Percentiles rank a stretch among this genome's conserved stretches.
Evolutionary conservation across 1,140 invertebrate species (phyloP).

Genomic region (Eumeta japonica): DNA sequence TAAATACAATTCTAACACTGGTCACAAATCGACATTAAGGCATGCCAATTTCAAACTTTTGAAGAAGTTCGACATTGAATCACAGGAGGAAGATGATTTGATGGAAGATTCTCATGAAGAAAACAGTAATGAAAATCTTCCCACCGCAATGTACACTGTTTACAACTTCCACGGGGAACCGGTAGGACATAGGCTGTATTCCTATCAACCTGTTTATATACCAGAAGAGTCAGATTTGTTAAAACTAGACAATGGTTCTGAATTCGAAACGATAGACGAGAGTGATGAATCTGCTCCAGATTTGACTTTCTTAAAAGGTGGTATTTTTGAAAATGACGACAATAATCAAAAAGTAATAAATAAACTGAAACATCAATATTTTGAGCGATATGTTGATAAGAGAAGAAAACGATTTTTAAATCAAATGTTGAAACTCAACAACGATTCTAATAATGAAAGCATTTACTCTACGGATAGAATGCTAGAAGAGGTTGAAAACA

Average conservation of each 20-base stretch:
- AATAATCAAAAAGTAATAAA: constrained; percentile 31
- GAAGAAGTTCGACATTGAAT: constrained; percentile 43
- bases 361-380: constrained; percentile 47
- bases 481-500: too few species aligned
- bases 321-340: constrained; percentile 29
- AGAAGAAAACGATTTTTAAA: constrained; percentile 41
- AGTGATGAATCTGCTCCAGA: constrained; percentile 25
- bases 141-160: constrained; percentile 47
- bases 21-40: constrained; percentile 37
- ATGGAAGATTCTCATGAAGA: constrained; percentile 18
- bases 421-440: constrained; percentile 11
- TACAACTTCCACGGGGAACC: constrained; percentile 49
- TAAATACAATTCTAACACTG: constrained; percentile 39
- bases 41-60: constrained; percentile 49
- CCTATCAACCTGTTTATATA: constrained; percentile 49
- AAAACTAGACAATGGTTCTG: constrained; percentile 24
- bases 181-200: constrained; percentile 45
- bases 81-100: constrained; percentile 23
- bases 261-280: constrained; percentile 33
- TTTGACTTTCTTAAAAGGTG: constrained; percentile 42
- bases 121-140: constrained; percentile 31
- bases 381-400: constrained; percentile 48
- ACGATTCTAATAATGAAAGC: background rate
- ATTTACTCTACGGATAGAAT: too few species aligned
- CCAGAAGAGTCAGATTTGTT: constrained; percentile 39